Evolutionary conservation across 2,888 invertebrate species (phyloP), one percentile per base, ranked within the genome.

Genomic region (Ypsolopha sequella): DNA sequence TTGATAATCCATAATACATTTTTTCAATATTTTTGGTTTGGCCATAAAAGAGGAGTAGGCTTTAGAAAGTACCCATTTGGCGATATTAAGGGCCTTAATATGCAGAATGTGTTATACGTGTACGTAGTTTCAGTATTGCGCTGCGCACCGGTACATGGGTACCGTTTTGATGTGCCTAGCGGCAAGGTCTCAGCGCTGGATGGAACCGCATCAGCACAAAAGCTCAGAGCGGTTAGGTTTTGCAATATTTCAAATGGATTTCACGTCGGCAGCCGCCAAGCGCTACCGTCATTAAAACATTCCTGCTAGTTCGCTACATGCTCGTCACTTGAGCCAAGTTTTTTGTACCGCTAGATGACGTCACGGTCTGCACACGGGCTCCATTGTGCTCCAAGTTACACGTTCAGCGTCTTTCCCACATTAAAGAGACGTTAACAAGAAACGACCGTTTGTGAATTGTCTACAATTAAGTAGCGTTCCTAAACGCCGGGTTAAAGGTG

Each of bases 141-240:
- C 59, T n/a, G n/a, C 34, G 48, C 49, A 44, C 14, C 49, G 44
- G 44, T 38, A 48, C 13, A 49, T 36, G 36, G 56, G 60, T 76
- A 74, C 76, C 74, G 76, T 76, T 77, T 70, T 66, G 69, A 68
- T 70, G 6, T 13, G 67, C 62, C 58, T 51, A 52, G 36, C 56
- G 55, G 55, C 58, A 59, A 61, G 63, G 65, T 64, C 61, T 64
- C 58, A 24, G 24, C 24, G 24, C 24, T 24, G 24, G 53, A 6
- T 38, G 38, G 38, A 24, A 24, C 24, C 38, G 38, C n/a, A n/a
- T n/a, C n/a, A 38, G 38, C 38, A 38, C 8, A 38, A 38, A 24
- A 24, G 24, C 24, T 24, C 38, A 2, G n/a, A 38, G 38, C 38
- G 38, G 38, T n/a, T 10, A 3, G 9, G 38, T 38, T 38, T 38